Evolutionary conservation across 2,888 invertebrate genomes (phyloP).

Genomic region (Polyommatus iphigenia): DNA sequence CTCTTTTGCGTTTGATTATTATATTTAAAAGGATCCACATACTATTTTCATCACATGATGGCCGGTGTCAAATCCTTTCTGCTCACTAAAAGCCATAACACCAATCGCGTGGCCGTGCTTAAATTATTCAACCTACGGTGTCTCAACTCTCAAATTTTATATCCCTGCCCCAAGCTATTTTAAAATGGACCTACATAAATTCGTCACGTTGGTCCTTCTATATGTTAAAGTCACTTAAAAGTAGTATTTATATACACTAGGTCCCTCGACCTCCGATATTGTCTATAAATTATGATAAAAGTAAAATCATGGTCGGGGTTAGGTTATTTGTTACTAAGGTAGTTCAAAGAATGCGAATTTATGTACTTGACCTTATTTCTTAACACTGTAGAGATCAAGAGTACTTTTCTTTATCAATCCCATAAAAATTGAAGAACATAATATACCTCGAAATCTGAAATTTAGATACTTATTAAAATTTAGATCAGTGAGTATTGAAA

Average conservation of each 20-base stretch:
- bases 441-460: too few species aligned
- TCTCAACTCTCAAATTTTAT: conserved; percentile 15
- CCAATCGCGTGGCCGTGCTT: neutral
- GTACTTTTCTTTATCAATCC: too few species aligned
- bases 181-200: conserved; percentile 25
- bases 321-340: neutral
- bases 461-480: too few species aligned
- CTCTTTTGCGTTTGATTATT: neutral
- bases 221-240: neutral
- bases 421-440: too few species aligned
- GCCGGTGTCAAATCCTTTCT: neutral
- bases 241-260: neutral
- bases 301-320: neutral
- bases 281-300: conserved; percentile 7
- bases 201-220: conserved; percentile 14
- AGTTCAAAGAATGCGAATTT: neutral
- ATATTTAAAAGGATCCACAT: neutral
- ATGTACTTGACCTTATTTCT: neutral
- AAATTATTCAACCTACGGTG: conserved; percentile 2
- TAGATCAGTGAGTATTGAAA: too few species aligned
- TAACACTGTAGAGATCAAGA: neutral
- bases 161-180: neutral
- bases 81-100: neutral
- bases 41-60: neutral
- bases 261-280: neutral